Conservation (phyloP, 2,888 invertebrate genomes). For the Drosophila barbarae region DNA sequence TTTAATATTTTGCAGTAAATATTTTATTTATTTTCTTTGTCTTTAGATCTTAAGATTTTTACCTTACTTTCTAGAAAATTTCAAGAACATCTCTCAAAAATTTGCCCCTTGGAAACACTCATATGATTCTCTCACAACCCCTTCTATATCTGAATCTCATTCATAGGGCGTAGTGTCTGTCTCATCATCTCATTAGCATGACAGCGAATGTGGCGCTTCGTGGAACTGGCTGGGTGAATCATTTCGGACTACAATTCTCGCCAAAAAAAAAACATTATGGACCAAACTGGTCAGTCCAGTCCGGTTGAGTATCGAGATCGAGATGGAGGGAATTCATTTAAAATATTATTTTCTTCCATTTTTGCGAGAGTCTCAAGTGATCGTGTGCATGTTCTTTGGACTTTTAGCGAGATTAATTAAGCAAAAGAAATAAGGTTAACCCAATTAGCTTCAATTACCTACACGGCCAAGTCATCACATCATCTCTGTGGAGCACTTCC, state of each 20-base stretch:
- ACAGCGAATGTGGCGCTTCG: constrained; percentile 33
- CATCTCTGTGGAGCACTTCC: constrained; percentile 44
- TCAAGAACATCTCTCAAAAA: neutral
- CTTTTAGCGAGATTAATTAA: constrained; percentile 51
- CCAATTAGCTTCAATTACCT: constrained; percentile 69
- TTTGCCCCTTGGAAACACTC: neutral
- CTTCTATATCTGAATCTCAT: constrained; percentile 13
- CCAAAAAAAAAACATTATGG: constrained; percentile 7
- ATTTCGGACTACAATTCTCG: constrained; percentile 10
- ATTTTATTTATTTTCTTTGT: neutral
- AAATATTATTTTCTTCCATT: constrained; percentile 15
- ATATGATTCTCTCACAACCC: neutral
- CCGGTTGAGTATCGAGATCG: neutral
- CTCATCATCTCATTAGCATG: constrained; percentile 53
- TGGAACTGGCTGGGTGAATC: constrained; percentile 28
- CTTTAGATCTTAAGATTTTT: neutral
- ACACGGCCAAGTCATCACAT: constrained; percentile 19
- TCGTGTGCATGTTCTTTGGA: constrained; percentile 19
- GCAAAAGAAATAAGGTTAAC: constrained; percentile 54
- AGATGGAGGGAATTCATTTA: constrained; percentile 13
- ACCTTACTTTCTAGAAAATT: neutral
- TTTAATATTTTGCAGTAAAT: neutral
- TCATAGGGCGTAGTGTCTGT: constrained; percentile 12
- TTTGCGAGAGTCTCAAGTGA: constrained; percentile 26
- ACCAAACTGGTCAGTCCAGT: constrained; percentile 30